Evolutionary conservation across 2,797 vertebrate genomes (phyloP).

Genomic region (Hozukius guyotensis): DNA sequence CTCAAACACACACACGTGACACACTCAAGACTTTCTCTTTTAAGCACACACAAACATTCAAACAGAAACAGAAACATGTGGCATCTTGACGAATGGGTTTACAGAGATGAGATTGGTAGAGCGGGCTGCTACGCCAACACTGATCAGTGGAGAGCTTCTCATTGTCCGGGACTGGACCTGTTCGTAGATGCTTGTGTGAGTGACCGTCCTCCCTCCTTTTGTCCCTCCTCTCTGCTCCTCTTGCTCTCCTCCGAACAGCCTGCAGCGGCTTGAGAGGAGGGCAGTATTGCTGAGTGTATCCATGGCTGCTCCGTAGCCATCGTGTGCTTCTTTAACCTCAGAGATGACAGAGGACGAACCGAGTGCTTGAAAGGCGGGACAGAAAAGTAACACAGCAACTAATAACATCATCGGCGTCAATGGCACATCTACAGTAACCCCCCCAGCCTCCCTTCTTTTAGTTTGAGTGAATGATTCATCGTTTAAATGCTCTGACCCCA

Average conservation of each 20-base stretch:
- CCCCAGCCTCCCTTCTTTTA: not conserved
- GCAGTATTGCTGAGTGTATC: constrained; percentile 70
- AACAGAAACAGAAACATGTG: constrained; percentile 48
- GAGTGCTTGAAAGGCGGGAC: constrained; percentile 34
- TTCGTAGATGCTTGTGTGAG: constrained; percentile 28
- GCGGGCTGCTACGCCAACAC: constrained; percentile 25
- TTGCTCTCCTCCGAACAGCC: constrained; percentile 10
- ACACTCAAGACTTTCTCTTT: constrained; percentile 6
- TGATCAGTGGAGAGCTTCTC: constrained; percentile 16
- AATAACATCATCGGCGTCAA: constrained; percentile 36
- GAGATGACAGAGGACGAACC: constrained; percentile 50
- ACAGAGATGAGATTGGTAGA: constrained; percentile 37
- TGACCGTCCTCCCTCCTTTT: constrained; percentile 25
- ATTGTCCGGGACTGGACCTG: constrained; percentile 7
- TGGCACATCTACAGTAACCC: constrained; percentile 51
- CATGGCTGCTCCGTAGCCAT: constrained; percentile 53
- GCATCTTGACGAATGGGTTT: constrained; percentile 42
- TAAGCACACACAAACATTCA: constrained; percentile 19
- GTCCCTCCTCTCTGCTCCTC: constrained; percentile 6
- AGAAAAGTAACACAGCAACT: constrained; percentile 45
- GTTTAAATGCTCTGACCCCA: constrained; percentile 60
- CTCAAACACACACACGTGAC: constrained; percentile 2
- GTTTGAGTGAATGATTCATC: constrained; percentile 34
- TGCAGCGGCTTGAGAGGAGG: constrained; percentile 37
- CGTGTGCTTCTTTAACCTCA: constrained; percentile 70